Percentiles rank a stretch among this genome's conserved stretches.
These are phyloP conservation scores for Thereva unica DNA, from an alignment of 2,888 invertebrate species.

Conservation along the genomic window DNA sequence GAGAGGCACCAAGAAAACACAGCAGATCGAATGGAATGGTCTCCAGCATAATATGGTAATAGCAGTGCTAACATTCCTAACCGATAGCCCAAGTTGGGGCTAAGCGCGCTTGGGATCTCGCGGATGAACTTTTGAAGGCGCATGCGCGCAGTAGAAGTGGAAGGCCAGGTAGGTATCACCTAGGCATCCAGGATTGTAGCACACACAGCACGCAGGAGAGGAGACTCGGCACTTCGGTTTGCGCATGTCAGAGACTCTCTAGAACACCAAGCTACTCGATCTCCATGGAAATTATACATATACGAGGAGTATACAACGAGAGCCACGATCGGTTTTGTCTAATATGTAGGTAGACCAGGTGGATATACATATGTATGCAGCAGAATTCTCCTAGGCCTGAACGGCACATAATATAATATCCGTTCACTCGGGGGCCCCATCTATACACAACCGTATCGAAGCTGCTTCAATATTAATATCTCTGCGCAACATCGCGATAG, in stretches of 20 bases:
- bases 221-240: too few species aligned
- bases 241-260: not conserved
- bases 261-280: not conserved
- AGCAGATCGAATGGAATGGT: constrained; percentile 24
- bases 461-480: constrained; percentile 4
- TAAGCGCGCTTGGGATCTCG: too few species aligned
- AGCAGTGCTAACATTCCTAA: constrained; percentile 34
- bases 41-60: constrained; percentile 39
- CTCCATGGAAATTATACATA: not conserved
- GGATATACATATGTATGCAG: too few species aligned
- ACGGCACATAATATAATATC: too few species aligned
- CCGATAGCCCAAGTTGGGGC: constrained; percentile 15
- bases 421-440: too few species aligned
- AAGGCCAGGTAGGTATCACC: too few species aligned
- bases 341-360: constrained; percentile 3
- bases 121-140: constrained; percentile 27
- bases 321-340: not conserved
- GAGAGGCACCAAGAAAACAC: constrained; percentile 7
- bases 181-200: not conserved
- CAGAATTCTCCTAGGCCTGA: too few species aligned
- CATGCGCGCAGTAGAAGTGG: not conserved
- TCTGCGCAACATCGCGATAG: constrained; percentile 25
- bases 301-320: too few species aligned
- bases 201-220: not conserved
- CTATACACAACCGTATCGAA: not conserved